Conservation (phyloP, 2,113 vertebrate species). For the Emydura subglobosa region DNA sequence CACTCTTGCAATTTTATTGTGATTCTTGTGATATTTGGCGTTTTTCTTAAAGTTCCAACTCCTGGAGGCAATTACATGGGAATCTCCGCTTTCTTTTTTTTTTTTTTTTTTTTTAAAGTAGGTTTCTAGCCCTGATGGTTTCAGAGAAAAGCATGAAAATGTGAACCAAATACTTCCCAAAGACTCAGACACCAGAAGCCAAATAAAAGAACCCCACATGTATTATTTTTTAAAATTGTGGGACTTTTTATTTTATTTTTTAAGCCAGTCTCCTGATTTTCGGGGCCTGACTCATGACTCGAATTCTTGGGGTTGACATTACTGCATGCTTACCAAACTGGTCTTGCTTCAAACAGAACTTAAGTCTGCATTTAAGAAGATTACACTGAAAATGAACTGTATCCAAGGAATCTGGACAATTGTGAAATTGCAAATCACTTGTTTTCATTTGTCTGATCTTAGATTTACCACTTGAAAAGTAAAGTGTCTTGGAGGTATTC, state of each 20-base stretch:
- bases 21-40: neutral
- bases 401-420: constrained; percentile 61
- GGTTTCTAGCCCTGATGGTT: neutral
- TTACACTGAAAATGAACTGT: constrained; percentile 35
- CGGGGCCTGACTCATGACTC: constrained; percentile 6
- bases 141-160: neutral
- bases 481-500: constrained; percentile 36
- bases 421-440: constrained; percentile 60
- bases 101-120: neutral
- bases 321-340: constrained; percentile 38
- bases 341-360: neutral
- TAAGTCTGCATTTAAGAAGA: constrained; percentile 47
- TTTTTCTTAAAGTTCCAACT: neutral
- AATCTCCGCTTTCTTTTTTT: neutral
- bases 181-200: constrained; percentile 8
- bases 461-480: constrained; percentile 42
- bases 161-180: constrained; percentile 12
- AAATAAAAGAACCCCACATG: neutral
- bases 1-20: neutral
- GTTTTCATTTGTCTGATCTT: constrained; percentile 66
- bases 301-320: constrained; percentile 31
- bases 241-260: neutral
- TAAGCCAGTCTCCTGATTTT: constrained; percentile 22
- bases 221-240: neutral
- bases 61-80: neutral